Conservation (phyloP, 2,888 invertebrate species). For the Andrena camellia region DNA sequence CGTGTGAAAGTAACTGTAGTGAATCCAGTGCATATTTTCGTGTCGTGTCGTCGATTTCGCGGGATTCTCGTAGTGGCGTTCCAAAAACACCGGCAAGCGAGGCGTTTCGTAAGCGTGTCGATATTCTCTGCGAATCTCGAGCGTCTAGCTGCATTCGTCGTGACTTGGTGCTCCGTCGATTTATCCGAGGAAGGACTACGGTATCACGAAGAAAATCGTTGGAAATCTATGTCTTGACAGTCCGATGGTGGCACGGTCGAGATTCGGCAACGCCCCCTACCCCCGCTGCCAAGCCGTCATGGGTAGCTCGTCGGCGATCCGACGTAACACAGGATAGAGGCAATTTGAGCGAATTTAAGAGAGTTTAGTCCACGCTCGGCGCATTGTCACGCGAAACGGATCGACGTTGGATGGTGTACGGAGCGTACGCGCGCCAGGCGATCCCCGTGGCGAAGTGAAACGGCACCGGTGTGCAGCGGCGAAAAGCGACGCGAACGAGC, state of each 20-base stretch:
- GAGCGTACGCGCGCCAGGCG: slow-evolving; percentile 6
- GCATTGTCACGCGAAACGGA: slow-evolving; percentile 49
- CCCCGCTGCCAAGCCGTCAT: slow-evolving; percentile 69
- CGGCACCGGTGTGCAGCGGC: slow-evolving; percentile 22
- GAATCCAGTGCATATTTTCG: background rate
- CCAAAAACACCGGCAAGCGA: slow-evolving; percentile 24
- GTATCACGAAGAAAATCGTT: background rate
- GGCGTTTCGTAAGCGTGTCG: slow-evolving; percentile 7
- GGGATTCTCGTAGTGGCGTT: slow-evolving; percentile 13
- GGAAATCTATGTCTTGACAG: slow-evolving; percentile 4
- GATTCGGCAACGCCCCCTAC: slow-evolving; percentile 73
- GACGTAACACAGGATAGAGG: slow-evolving; percentile 79
- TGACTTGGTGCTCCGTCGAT: background rate
- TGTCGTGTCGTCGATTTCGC: background rate
- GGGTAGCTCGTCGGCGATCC: slow-evolving; percentile 72
- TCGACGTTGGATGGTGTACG: slow-evolving; percentile 18
- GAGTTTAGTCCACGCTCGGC: slow-evolving; percentile 57
- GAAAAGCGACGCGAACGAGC: slow-evolving; percentile 52
- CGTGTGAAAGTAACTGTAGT: background rate
- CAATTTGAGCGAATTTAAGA: slow-evolving; percentile 78
- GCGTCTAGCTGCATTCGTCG: background rate
- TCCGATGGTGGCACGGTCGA: slow-evolving; percentile 47
- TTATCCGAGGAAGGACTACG: background rate
- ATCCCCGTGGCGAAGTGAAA: slow-evolving; percentile 29
- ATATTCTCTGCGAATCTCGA: background rate